phyloP scores from a whole-genome alignment of 2,797 vertebrate species.

The Sardinella longiceps region DNA sequence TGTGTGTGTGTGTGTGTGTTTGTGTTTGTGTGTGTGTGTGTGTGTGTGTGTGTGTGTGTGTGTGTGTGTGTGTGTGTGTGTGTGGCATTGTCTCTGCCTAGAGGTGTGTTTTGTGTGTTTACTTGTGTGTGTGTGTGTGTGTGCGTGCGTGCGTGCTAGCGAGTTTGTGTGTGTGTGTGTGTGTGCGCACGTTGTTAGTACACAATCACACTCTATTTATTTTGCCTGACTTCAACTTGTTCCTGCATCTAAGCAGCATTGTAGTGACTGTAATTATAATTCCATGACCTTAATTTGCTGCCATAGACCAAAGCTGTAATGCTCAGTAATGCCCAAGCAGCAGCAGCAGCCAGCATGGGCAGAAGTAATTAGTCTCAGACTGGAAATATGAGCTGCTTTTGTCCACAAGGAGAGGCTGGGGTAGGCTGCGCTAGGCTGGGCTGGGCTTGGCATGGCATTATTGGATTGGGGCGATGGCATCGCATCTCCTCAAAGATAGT shows the following conservation, averaged over 20 bases:
- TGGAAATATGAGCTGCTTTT: neutral
- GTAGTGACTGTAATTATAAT: constrained; percentile 74
- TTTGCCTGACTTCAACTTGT: constrained; percentile 72
- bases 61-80: constrained; percentile 22
- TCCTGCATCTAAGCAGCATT: constrained; percentile 71
- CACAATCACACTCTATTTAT: constrained; percentile 60
- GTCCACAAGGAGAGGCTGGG: constrained; percentile 44
- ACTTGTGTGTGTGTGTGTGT: constrained; percentile 29
- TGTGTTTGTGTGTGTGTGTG: constrained; percentile 21
- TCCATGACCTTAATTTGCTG: constrained; percentile 67
- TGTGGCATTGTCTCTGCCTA: constrained; percentile 59
- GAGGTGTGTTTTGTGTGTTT: constrained; percentile 55
- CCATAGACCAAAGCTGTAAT: constrained; percentile 47
- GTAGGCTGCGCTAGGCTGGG: neutral
- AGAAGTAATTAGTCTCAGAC: constrained; percentile 5
- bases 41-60: constrained; percentile 49
- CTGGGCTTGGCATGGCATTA: too few species aligned
- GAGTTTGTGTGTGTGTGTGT: constrained; percentile 27
- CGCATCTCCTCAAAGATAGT: too few species aligned
- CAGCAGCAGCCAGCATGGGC: constrained; percentile 5
- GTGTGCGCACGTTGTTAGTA: constrained; percentile 11
- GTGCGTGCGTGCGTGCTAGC: constrained; percentile 54
- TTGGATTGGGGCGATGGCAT: too few species aligned
- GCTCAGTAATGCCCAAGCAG: constrained; percentile 2
- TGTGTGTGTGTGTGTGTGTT: constrained; percentile 32